phyloP scores from a whole-genome alignment of 1,140 invertebrate species.

The Laodelphax striatellus region DNA sequence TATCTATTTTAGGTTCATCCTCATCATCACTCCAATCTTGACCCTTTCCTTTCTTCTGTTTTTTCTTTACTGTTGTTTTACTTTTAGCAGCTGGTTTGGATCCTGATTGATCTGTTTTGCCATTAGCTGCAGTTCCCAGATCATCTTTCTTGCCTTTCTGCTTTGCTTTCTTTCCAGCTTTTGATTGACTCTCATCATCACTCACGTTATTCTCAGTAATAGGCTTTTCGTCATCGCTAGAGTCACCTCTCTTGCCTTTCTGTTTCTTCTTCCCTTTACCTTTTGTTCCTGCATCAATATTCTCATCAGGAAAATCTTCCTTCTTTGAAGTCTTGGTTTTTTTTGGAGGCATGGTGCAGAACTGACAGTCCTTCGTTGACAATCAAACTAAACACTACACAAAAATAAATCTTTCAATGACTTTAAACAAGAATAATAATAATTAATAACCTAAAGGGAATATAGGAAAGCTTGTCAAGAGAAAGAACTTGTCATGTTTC shows the following conservation, averaged over 20 bases:
- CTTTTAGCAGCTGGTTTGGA: background rate
- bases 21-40: slow-evolving; percentile 16
- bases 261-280: slow-evolving; percentile 14
- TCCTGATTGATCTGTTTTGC: slow-evolving; percentile 1
- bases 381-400: too few species aligned
- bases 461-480: too few species aligned
- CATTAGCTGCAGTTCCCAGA: slow-evolving; percentile 19
- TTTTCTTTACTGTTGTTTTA: slow-evolving; percentile 15
- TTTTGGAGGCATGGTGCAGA: slow-evolving; percentile 17
- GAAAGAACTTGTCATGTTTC: too few species aligned
- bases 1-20: slow-evolving; percentile 9
- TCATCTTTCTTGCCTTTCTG: slow-evolving; percentile 24
- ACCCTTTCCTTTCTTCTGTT: slow-evolving; percentile 19
- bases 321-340: slow-evolving; percentile 16
- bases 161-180: slow-evolving; percentile 18
- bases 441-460: too few species aligned
- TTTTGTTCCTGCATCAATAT: slow-evolving; percentile 1
- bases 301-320: slow-evolving; percentile 8
- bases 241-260: slow-evolving; percentile 29
- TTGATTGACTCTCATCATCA: slow-evolving; percentile 20
- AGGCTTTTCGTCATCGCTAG: slow-evolving; percentile 37
- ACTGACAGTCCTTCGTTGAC: too few species aligned
- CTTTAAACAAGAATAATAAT: too few species aligned
- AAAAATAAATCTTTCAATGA: too few species aligned
- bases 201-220: slow-evolving; percentile 20